Conservation (phyloP, 2,113 vertebrate genomes). For the Eudorcas thomsonii region DNA sequence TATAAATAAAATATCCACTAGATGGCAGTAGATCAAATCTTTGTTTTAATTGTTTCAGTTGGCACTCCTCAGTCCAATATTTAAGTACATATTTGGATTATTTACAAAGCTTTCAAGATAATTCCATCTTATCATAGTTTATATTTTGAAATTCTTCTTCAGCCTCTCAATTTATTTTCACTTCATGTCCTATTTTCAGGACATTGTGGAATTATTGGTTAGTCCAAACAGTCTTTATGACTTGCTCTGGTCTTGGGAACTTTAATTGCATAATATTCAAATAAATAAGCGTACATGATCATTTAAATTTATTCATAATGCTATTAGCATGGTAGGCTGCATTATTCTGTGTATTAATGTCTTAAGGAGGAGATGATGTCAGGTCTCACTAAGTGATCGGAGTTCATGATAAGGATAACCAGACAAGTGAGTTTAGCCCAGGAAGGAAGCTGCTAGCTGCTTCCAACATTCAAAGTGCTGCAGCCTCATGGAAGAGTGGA, state of each 20-base stretch:
- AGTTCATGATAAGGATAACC: neutral
- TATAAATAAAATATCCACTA: slow-evolving; percentile 62
- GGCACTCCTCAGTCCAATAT: neutral
- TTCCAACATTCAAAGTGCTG: neutral
- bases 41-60: slow-evolving; percentile 8
- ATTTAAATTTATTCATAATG: neutral
- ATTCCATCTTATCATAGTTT: neutral
- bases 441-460: neutral
- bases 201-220: neutral
- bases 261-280: neutral
- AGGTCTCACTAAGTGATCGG: neutral
- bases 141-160: neutral
- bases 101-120: neutral
- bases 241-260: neutral
- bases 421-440: neutral
- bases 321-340: neutral
- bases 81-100: neutral
- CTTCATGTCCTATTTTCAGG: neutral
- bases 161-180: neutral
- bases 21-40: slow-evolving; percentile 70
- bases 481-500: neutral
- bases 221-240: neutral
- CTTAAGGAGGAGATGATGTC: neutral
- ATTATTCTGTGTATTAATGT: neutral
- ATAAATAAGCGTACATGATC: neutral